Base-by-base conservation (phyloP, 2,113 vertebrate genomes). In the Numida meleagris region DNA sequence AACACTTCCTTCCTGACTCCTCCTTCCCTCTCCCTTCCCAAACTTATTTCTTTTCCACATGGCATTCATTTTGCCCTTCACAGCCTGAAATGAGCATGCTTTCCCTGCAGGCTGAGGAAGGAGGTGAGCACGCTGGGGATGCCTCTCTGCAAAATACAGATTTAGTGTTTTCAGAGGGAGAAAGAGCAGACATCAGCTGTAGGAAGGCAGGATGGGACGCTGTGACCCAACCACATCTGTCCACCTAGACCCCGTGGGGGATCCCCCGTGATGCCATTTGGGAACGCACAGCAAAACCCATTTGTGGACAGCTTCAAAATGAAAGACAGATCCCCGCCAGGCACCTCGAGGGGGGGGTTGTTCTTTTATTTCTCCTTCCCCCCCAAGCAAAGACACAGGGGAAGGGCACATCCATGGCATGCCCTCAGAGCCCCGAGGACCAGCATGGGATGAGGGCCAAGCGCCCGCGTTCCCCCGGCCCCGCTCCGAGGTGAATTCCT, bases 341-440 rank as follows among this genome's bases (percentile, higher is more conserved):
- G 2, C 2, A 20, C 20, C 29, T 63, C 0, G 3, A n/a, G 25
- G 59, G 5, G 59, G 5, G 14, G 25, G 33, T 79, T 71, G 7
- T 94, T 89, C 75, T 53, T 45, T 15, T 29, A 29, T 21, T 16
- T 53, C 51, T 53, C 51, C 27, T 34, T 36, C 13, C 5, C 10
- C 18, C 18, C 10, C 11, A 4, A 4, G 16, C 48, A 4, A 0
- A 6, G 34, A 16, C 3, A 13, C 42, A 18, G 58, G 21, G 36
- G 24, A 31, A 40, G n/a, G 70, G 27, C 0, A 7, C 19, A 20
- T 18, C 23, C 2, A 6, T 14, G 4, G 0, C 43, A 29, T 0
- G 2, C 20, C n/a, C 45, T 7, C 12, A 14, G 27, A 38, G 7
- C 24, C 18, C 45, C 0, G 0, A 14, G 43, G 75, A 25, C 31